A percentile compares a stretch with the other conserved stretches of the same genome.
phyloP scores from a whole-genome alignment of 2,113 vertebrate genomes.

The Vicugna pacos region DNA sequence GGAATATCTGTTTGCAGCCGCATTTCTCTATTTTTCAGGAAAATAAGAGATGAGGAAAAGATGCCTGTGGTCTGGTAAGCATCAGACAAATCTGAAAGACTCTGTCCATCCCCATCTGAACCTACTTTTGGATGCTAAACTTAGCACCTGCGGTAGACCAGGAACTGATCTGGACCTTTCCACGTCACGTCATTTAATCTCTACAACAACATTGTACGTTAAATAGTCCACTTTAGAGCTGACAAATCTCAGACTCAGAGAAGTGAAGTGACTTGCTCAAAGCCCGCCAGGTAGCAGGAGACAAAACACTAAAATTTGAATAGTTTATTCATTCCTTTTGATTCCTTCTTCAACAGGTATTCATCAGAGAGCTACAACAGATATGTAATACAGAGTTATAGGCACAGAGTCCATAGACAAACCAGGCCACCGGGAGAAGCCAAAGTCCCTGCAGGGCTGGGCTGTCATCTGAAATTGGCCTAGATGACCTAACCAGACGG shows the following conservation, averaged over 20 bases:
- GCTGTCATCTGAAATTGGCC: background rate
- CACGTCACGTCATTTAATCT: background rate
- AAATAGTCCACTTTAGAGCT: background rate
- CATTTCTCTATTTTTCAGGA: background rate
- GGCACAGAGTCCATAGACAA: background rate
- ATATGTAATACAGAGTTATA: background rate
- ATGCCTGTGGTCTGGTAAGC: accelerated
- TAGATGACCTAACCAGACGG: background rate
- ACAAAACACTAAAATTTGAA: background rate
- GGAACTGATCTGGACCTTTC: background rate
- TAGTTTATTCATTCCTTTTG: background rate
- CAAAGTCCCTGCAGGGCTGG: background rate
- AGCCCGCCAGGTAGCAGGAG: background rate
- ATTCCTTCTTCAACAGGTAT: background rate
- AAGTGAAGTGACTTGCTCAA: background rate
- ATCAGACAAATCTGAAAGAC: background rate
- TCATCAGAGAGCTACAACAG: background rate
- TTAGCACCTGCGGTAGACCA: background rate
- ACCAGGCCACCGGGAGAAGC: background rate
- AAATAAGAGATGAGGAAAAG: background rate
- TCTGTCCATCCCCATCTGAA: background rate
- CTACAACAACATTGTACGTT: background rate
- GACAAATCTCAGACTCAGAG: background rate
- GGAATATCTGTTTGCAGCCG: background rate
- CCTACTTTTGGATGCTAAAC: background rate